Conservation (phyloP, 2,113 vertebrate genomes). For the Thalassoma bifasciatum region DNA sequence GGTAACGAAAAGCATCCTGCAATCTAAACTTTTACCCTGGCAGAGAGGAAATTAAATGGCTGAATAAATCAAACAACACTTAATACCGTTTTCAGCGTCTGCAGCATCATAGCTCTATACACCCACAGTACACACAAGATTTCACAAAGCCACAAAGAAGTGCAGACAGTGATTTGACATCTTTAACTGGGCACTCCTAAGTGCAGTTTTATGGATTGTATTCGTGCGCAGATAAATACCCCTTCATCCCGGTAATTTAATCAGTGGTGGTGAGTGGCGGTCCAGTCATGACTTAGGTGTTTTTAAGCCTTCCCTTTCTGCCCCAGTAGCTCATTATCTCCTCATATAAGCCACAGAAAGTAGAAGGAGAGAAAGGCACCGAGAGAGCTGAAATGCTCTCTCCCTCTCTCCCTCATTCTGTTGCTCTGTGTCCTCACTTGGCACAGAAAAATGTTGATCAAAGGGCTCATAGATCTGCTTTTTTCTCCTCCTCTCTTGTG, state of each 20-base stretch:
- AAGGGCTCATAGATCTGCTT: conserved; percentile 48
- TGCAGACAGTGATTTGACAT: conserved; percentile 45
- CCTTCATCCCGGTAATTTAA: conserved; percentile 57
- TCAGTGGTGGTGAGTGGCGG: conserved; percentile 35
- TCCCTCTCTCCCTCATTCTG: background rate
- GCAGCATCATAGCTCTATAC: background rate
- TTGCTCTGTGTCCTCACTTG: conserved; percentile 39
- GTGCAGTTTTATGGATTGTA: conserved; percentile 48
- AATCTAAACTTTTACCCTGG: conserved; percentile 4
- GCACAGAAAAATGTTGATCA: conserved; percentile 55
- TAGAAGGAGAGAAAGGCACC: conserved; percentile 6
- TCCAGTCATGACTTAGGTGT: conserved; percentile 62
- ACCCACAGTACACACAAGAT: background rate
- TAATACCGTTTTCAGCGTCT: conserved; percentile 8
- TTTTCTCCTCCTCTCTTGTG: conserved; percentile 23
- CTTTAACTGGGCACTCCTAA: conserved; percentile 36
- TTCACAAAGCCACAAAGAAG: conserved; percentile 10
- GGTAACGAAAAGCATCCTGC: background rate
- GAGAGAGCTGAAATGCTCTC: conserved; percentile 21
- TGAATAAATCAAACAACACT: conserved; percentile 11
- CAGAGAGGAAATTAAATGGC: conserved; percentile 3
- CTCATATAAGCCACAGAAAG: conserved; percentile 55
- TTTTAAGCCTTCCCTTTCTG: conserved; percentile 61
- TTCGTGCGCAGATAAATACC: conserved; percentile 51
- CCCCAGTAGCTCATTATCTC: conserved; percentile 62